Conservation (phyloP, 2,797 vertebrate species). For the Peromyscus aztecus region DNA sequence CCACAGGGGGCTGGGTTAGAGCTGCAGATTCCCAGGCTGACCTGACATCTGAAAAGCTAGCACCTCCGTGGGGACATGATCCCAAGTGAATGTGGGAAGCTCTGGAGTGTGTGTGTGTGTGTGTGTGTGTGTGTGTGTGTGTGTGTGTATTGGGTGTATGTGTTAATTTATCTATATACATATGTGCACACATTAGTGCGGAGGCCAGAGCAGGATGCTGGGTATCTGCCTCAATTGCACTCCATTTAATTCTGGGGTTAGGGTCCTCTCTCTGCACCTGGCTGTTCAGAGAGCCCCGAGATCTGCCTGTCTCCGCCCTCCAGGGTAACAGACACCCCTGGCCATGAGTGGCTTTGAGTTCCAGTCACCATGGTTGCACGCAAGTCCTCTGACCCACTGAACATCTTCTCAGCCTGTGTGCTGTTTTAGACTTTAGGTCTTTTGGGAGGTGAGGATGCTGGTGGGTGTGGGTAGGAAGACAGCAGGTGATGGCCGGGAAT, state of each 20-base stretch:
- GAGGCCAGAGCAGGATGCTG: background rate
- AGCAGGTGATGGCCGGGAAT: accelerated
- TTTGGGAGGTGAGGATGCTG: background rate
- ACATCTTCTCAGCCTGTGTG: background rate
- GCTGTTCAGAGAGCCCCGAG: background rate
- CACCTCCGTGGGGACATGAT: background rate
- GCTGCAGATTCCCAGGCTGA: background rate
- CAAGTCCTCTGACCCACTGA: no score
- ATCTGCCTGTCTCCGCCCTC: background rate
- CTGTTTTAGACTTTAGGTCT: background rate
- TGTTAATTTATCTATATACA: background rate
- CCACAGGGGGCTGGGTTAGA: background rate
- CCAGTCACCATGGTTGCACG: background rate
- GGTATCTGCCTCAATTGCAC: background rate
- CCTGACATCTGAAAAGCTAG: accelerated
- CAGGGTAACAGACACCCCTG: background rate
- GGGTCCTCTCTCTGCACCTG: background rate
- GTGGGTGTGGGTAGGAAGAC: background rate
- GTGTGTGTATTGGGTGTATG: background rate
- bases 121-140: no score
- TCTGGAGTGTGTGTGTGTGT: background rate
- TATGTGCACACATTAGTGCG: background rate
- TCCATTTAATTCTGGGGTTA: background rate
- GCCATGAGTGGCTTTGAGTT: background rate
- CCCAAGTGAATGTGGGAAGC: background rate